Conservation (phyloP, 2,888 invertebrate species). For the Andrena dorsata region DNA sequence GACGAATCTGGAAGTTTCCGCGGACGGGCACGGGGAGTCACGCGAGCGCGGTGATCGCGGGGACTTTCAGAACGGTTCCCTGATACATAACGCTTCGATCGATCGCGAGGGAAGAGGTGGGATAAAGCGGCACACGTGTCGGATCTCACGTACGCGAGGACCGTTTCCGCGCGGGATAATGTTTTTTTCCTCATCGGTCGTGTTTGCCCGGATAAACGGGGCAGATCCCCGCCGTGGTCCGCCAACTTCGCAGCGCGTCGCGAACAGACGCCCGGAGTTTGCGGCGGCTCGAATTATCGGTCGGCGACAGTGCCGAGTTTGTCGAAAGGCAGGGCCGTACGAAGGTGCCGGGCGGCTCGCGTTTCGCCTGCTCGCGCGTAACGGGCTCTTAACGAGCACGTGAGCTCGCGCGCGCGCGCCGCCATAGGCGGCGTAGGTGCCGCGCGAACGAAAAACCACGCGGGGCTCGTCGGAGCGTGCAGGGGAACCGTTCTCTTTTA, state of each 20-base stretch:
- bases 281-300: constrained; percentile 74
- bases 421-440: background rate
- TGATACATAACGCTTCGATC: constrained; percentile 1
- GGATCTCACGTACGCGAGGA: constrained; percentile 42
- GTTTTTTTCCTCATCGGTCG: constrained; percentile 28
- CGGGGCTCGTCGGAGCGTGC: constrained; percentile 31
- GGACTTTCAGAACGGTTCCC: no score
- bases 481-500: constrained; percentile 18
- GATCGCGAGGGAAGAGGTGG: constrained; percentile 12
- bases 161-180: constrained; percentile 36
- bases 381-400: constrained; percentile 7
- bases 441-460: constrained; percentile 22
- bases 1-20: no score
- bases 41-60: no score
- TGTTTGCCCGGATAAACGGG: constrained; percentile 62
- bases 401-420: background rate
- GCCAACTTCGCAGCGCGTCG: constrained; percentile 71
- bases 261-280: constrained; percentile 67
- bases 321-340: constrained; percentile 72
- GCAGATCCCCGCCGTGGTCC: constrained; percentile 62
- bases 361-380: constrained; percentile 38
- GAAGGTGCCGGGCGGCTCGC: constrained; percentile 22
- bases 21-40: no score
- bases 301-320: constrained; percentile 70
- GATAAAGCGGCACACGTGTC: constrained; percentile 36